phyloP scores from a whole-genome alignment of 2,888 invertebrate genomes.

The Lypha dubia region DNA sequence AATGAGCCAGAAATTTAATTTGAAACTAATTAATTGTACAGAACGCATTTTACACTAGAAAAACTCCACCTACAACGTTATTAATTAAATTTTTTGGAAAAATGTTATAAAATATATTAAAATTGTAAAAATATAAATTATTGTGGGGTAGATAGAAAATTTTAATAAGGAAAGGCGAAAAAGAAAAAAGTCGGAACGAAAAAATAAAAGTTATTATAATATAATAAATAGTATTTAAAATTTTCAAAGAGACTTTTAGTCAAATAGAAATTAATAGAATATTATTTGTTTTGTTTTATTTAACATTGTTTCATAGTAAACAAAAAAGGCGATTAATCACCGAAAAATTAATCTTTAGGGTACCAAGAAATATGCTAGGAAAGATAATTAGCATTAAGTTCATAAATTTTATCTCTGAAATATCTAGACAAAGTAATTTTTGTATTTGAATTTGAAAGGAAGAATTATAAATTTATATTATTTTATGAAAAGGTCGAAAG shows the following conservation, averaged over 20 bases:
- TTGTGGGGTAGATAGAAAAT: not conserved
- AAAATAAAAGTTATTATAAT: not conserved
- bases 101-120: not conserved
- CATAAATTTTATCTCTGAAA: conserved; percentile 42
- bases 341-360: not conserved
- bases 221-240: not conserved
- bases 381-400: conserved; percentile 4
- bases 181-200: not conserved
- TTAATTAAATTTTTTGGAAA: conserved; percentile 16
- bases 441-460: not conserved
- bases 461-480: not conserved
- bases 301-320: not conserved
- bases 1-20: conserved; percentile 44
- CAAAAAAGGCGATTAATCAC: conserved; percentile 20
- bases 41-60: conserved; percentile 27
- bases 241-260: not conserved
- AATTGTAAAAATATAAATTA: not conserved
- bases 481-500: not conserved
- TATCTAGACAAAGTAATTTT: not conserved
- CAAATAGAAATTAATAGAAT: not conserved
- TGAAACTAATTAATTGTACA: conserved; percentile 49
- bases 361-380: not conserved
- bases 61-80: not conserved
- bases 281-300: not conserved
- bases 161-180: not conserved